Evolutionary conservation across 2,797 vertebrate species (phyloP), one percentile per base, ranked within the genome.

Genomic region (Liasis olivaceus): DNA sequence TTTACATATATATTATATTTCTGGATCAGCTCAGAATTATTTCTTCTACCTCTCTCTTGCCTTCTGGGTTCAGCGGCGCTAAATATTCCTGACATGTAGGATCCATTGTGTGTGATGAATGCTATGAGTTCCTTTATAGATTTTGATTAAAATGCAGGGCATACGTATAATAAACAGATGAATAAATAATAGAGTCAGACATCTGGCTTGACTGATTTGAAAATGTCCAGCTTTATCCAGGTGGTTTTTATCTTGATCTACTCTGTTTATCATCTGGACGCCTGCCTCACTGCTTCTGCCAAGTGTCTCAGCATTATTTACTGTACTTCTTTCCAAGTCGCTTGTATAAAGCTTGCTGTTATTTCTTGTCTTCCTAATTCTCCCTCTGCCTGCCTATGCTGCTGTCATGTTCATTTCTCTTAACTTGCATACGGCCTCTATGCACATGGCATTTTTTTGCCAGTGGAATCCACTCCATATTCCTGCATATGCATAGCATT

Each of bases 231-330:
- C 24, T 64, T 66, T 24, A 63, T 51, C 56, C 60, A 54, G 87
- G 42, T 89, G 87, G 62, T 66, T 89, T 89, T 66, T 42, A 66
- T 64, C 87, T 89, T 89, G 87, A 89, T 66, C 62, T 64, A 66
- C 87, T 66, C 13, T 26, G 14, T 58, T 86, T 86, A 56, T 86
- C 26, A 64, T 51, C 42, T 64, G 87, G 87, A 89, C n/a, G 62
- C 54, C 14, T 89, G 62, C 4, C 42, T 66, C 62, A 54, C n/a
- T 89, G 62, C 42, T 66, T 54, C 87, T 66, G 87, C 62, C 60
- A 89, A 89, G 87, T n/a, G 14, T 17, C 63, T 89, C 2, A 0
- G 28, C 63, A 64, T 89, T 89, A 66, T 89, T 66, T 89, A 66
- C 60, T 64, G 64, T 81, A 3, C 64, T 89, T 31, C 62, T 89